Evolutionary conservation across 2,797 vertebrate species (phyloP), one percentile per base, ranked within the genome.

Genomic region (Takifugu rubripes): DNA sequence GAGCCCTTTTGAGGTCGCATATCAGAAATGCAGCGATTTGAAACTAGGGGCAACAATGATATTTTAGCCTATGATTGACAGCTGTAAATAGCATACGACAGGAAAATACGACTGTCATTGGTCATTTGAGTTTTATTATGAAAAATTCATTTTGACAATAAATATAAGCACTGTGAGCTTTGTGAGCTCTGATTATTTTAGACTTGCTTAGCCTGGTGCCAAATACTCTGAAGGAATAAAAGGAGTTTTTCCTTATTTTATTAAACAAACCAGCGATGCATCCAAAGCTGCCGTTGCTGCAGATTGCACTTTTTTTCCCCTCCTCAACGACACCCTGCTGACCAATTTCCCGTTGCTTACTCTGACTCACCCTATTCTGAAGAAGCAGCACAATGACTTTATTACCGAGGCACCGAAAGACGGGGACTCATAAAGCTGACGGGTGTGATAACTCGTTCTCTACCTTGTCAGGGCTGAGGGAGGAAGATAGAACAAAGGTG

Each of bases 341-440:
- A 84, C 84, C 86, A 82, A 85, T 87, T 85, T 85, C 74, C 88
- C 75, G 77, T 84, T 78, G 70, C 73, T 78, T 79, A 68, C 77
- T 72, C 79, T 64, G 75, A 84, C 78, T 86, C 81, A 61, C 66
- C 78, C 75, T 69, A 68, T 79, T 87, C 82, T 73, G 74, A 75
- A 81, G 79, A 62, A 84, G 81, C 85, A 60, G 79, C 66, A 65
- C 54, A 49, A 67, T 46, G 68, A 68, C 74, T 88, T 89, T 86
- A 90, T 90, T 84, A 85, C 83, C 70, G 26, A 59, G 17, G 70
- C 74, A 54, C 69, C n/a, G 61, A 71, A 79, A 78, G 85, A 85
- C 77, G 27, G 87, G 74, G 88, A 85, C 81, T 79, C 84, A 75
- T 88, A 89, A 89, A 87, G 81, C 84, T 84, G 88, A 87, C 79